These are phyloP conservation scores for Globodera ellingtonae DNA, from an alignment of 1,140 invertebrate species.

Conservation along the genomic window DNA sequence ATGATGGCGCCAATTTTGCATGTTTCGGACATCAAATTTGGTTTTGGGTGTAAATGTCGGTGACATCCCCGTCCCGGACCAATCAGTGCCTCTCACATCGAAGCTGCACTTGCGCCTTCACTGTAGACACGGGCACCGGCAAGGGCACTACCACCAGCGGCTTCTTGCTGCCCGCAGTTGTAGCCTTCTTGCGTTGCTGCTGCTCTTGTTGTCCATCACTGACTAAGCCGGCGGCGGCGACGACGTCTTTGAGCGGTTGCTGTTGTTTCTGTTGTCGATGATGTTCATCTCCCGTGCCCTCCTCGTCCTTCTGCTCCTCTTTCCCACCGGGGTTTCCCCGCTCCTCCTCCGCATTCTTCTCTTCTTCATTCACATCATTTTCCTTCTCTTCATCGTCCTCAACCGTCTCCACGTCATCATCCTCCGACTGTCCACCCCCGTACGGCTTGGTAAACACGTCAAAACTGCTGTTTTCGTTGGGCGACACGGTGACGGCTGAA, in stretches of 20 bases:
- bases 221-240: no score
- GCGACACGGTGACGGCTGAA: no score
- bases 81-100: neutral
- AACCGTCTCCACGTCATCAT: neutral
- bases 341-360: neutral
- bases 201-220: no score
- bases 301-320: neutral
- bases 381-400: neutral
- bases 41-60: no score
- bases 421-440: neutral
- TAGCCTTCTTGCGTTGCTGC: no score
- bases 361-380: neutral
- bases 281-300: neutral
- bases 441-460: neutral
- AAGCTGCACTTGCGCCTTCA: neutral
- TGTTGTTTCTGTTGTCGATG: no score
- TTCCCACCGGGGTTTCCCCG: neutral
- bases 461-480: no score
- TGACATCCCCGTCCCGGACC: neutral
- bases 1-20: no score
- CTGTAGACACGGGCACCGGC: neutral
- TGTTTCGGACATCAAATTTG: no score
- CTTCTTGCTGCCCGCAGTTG: no score
- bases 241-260: neutral
- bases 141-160: neutral